Evolutionary conservation across 2,888 invertebrate genomes (phyloP).

Genomic region (Nebria brevicollis): DNA sequence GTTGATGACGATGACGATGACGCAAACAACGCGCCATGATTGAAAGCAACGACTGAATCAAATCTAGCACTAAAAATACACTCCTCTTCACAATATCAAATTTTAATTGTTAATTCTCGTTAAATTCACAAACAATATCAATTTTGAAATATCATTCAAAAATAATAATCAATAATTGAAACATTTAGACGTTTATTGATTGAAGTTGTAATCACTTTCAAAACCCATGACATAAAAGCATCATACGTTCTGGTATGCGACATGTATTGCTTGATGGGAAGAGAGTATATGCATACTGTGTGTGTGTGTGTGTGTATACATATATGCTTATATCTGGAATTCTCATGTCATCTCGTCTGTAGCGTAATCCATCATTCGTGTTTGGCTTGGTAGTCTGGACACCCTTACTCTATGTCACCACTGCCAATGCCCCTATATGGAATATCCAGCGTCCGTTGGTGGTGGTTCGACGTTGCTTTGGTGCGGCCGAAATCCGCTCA

Average conservation of each 20-base stretch:
- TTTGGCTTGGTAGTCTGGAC: slow-evolving; percentile 31
- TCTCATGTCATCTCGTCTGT: slow-evolving; percentile 38
- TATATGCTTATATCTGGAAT: slow-evolving; percentile 39
- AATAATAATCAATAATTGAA: no score
- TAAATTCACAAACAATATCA: no score
- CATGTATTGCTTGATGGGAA: background rate
- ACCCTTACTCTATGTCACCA: slow-evolving; percentile 15
- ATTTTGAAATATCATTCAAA: no score
- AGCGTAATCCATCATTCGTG: slow-evolving; percentile 41
- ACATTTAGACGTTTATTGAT: no score
- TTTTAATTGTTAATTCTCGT: no score
- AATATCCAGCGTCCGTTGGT: background rate
- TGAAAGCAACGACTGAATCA: no score
- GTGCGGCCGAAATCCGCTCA: slow-evolving; percentile 33
- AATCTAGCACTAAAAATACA: no score
- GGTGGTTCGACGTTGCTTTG: background rate
- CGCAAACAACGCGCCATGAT: no score
- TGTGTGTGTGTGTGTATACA: slow-evolving; percentile 4
- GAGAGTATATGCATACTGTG: background rate
- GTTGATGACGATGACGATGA: no score
- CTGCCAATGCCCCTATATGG: slow-evolving; percentile 11
- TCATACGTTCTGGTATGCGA: background rate
- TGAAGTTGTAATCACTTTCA: background rate
- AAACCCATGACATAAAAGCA: background rate
- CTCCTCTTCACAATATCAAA: no score